phyloP scores from a whole-genome alignment of 2,888 invertebrate genomes.

The Xestia xanthographa region DNA sequence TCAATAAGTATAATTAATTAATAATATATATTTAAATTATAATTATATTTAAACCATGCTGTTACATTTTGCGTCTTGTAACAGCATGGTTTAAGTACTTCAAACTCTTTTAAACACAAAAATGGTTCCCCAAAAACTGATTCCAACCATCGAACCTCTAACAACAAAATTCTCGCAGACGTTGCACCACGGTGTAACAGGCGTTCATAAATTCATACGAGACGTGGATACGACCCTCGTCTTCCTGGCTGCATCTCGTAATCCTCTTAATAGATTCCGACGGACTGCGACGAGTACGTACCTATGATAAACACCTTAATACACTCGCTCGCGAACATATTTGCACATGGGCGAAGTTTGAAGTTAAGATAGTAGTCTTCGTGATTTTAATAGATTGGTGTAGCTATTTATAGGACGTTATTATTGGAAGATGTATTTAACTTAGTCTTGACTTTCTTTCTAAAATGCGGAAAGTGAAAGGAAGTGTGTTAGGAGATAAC shows the following conservation, averaged over 20 bases:
- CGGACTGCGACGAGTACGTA: slow-evolving; percentile 76
- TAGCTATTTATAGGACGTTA: background rate
- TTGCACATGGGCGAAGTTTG: slow-evolving; percentile 37
- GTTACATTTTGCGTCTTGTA: background rate
- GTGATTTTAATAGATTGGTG: slow-evolving; percentile 27
- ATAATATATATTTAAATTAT: too few species aligned
- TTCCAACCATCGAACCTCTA: background rate
- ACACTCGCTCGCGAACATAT: slow-evolving; percentile 55
- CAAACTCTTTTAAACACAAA: background rate
- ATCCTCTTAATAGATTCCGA: slow-evolving; percentile 91
- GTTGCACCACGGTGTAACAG: slow-evolving; percentile 76
- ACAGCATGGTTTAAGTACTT: background rate
- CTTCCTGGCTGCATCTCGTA: slow-evolving; percentile 85
- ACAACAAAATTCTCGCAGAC: slow-evolving; percentile 11
- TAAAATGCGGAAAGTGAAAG: background rate
- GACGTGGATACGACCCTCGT: slow-evolving; percentile 87
- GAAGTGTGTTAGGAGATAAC: background rate
- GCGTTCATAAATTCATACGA: slow-evolving; percentile 74
- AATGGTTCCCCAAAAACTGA: background rate
- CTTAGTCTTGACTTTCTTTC: background rate
- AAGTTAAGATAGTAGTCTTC: slow-evolving; percentile 22
- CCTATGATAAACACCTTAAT: slow-evolving; percentile 65
- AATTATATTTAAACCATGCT: too few species aligned
- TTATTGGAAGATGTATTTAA: background rate
- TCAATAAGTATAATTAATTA: too few species aligned